Conservation (phyloP, 2,113 vertebrate genomes). For the Ailurus styani region DNA sequence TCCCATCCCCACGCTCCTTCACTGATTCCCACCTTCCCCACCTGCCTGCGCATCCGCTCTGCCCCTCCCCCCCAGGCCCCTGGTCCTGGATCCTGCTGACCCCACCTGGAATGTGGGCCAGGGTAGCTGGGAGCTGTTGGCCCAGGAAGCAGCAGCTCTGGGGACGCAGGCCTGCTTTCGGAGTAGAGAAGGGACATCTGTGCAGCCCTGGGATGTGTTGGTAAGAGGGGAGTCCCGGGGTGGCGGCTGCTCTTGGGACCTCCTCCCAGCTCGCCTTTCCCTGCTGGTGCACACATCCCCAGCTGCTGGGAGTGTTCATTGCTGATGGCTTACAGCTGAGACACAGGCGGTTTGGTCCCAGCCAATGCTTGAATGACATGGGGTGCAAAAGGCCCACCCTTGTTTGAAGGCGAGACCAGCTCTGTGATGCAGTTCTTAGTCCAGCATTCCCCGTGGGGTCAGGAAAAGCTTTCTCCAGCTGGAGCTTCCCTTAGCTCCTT, state of each 20-base stretch:
- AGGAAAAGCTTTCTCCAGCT: not conserved
- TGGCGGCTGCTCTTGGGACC: not conserved
- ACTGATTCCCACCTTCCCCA: not conserved
- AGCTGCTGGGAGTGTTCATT: not conserved
- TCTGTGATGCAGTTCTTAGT: not conserved
- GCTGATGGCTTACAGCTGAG: not conserved
- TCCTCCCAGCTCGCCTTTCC: not conserved
- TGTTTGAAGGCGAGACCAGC: not conserved
- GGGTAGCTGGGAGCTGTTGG: slow-evolving; percentile 48
- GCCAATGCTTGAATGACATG: not conserved
- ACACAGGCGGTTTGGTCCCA: not conserved
- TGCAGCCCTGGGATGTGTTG: slow-evolving; percentile 56
- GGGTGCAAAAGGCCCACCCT: not conserved
- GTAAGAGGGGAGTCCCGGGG: slow-evolving; percentile 5
- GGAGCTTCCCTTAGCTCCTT: not conserved
- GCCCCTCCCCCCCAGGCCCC: slow-evolving; percentile 50
- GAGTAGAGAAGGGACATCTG: not conserved
- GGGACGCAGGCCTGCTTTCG: not conserved
- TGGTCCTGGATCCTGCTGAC: slow-evolving; percentile 66
- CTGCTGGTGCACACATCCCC: not conserved
- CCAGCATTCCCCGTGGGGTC: not conserved
- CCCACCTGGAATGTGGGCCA: slow-evolving; percentile 65
- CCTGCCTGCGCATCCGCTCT: not conserved
- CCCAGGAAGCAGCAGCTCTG: not conserved
- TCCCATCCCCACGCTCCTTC: not conserved